Percentiles rank a stretch among this genome's conserved stretches.
Conservation (phyloP, 30 jellyfish, hydroid and myxozoan species). For the Euphysa ruthae region DNA sequence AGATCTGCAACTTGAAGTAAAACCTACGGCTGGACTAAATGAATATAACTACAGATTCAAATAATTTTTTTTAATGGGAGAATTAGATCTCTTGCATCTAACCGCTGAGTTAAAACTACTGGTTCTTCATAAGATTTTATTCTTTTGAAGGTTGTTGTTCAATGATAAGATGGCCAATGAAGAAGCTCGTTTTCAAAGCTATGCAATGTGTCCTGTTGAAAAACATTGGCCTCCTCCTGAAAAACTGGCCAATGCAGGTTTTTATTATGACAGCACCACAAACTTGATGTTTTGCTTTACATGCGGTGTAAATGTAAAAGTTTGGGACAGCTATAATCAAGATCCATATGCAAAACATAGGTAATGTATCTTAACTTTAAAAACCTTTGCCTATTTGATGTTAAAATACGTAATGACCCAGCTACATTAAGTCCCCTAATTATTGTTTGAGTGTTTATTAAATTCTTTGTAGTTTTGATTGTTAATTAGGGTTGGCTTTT, state of each 20-base stretch:
- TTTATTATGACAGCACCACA: not conserved
- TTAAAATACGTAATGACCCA: too few species aligned
- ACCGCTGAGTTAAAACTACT: too few species aligned
- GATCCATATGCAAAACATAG: constrained; percentile 11
- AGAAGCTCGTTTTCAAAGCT: constrained; percentile 12
- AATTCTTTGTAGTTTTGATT: too few species aligned
- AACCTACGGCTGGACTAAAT: too few species aligned
- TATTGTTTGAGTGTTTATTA: too few species aligned
- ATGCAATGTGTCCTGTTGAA: constrained; percentile 8
- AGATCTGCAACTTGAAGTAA: too few species aligned
- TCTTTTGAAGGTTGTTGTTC: not conserved
- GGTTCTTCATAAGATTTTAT: not conserved
- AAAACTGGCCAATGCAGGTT: constrained; percentile 19
- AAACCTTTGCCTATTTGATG: too few species aligned
- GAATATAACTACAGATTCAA: too few species aligned
- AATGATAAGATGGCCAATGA: constrained; percentile 17
- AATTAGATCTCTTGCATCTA: too few species aligned
- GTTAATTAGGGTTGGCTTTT: too few species aligned
- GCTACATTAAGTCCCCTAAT: too few species aligned
- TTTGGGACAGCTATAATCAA: constrained; percentile 30
- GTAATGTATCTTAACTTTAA: not conserved
- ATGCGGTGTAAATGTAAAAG: constrained; percentile 21
- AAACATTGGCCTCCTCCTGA: constrained; percentile 47
- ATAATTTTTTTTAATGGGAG: too few species aligned
- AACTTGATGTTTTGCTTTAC: constrained; percentile 21